Base-by-base conservation (phyloP, 2,888 invertebrate species). In the Scrobipalpa costella region DNA sequence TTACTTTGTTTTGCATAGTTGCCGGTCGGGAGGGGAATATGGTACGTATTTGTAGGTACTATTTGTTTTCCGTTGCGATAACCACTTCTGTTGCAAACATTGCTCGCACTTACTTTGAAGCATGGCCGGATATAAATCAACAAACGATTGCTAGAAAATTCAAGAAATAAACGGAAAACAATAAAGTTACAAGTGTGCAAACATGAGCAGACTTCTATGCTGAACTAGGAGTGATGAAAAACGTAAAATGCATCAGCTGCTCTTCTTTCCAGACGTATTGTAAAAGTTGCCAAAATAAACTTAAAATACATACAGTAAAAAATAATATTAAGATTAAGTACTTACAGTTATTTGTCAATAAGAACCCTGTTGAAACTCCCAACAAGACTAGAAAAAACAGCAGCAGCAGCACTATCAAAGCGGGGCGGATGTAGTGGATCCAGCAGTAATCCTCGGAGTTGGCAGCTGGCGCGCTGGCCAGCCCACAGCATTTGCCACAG, bases 311-410 rank as follows among this genome's bases (percentile, higher is more conserved):
- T 2, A 17, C 0, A 47, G 7, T 19, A 15, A 7, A 17, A 2
- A 17, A 19, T 3, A 17, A 1, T 17, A 17, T 21, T 21, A 11
- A 50, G 17, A 19, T 0, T 67, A 40, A 61, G 69, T 86, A 92
- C 92, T 92, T 79, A 93, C 93, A 93, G 80, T 93, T 93, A 83
- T 92, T 92, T 75, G 92, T 93, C 78, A 93, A 82, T 80, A 93
- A 84, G 73, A 93, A 90, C 79, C 92, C 92, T 78, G 92, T 92
- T 73, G 92, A 90, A 68, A 92, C 89, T 67, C 92, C 92, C 82
- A 93, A 86, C 76, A 93, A 81, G 69, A 92, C 87, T 77, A 93
- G 81, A 83, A 93, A 92, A 84, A 92, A 90, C 69, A 92, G 81
- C 67, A 93, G 81, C 63, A 93, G 80, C 62, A 93, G 79, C 44